These are phyloP conservation scores for Enteromius radiatus DNA, from an alignment of 2,797 vertebrate genomes.

Conservation along the genomic window DNA sequence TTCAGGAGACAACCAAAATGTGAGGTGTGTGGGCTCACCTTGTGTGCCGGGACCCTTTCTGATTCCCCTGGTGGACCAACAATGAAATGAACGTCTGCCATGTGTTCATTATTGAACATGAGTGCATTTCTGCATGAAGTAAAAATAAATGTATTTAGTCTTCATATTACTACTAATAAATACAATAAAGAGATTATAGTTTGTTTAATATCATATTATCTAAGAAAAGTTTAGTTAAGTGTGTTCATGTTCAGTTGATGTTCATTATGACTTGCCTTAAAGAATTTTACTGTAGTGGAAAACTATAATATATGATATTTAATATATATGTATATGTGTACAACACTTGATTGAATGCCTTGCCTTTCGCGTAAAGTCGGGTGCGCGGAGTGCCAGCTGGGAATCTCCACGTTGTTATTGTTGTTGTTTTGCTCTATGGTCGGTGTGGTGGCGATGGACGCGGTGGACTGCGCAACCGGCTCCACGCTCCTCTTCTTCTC, in stretches of 20 bases:
- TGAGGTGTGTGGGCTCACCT: slow-evolving; percentile 78
- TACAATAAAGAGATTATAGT: not conserved
- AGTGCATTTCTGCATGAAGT: slow-evolving; percentile 87
- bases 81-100: slow-evolving; percentile 98
- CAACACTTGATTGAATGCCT: not conserved
- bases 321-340: no score
- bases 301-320: not conserved
- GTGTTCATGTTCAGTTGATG: not conserved
- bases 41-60: slow-evolving; percentile 93
- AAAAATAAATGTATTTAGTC: slow-evolving; percentile 30
- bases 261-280: not conserved
- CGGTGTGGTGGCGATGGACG: slow-evolving; percentile 74
- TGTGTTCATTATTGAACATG: slow-evolving; percentile 99
- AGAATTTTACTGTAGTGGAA: not conserved
- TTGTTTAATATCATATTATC: not conserved
- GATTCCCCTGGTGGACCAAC: slow-evolving; percentile 88
- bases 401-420: slow-evolving; percentile 90
- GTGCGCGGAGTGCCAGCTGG: slow-evolving; percentile 89
- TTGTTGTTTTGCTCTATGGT: slow-evolving; percentile 85
- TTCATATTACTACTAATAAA: not conserved
- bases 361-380: slow-evolving; percentile 95
- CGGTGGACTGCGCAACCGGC: slow-evolving; percentile 74
- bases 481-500: slow-evolving; percentile 68
- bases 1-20: not conserved
- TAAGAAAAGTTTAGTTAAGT: not conserved